Conservation (phyloP, 1,140 invertebrate species). For the Lutraria rhynchaena region DNA sequence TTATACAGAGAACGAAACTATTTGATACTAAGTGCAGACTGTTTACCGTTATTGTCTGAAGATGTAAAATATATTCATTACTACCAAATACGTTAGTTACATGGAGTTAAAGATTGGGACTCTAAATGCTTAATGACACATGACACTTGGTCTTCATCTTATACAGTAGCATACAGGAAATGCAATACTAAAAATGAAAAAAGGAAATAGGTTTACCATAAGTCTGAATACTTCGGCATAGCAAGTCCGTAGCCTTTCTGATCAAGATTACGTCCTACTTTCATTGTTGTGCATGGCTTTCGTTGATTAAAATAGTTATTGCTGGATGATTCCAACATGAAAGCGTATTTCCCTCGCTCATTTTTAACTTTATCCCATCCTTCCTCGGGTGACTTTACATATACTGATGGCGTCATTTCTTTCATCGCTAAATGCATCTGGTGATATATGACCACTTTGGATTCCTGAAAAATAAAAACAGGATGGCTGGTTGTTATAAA, state of each 20-base stretch:
- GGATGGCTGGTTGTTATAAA: too few relatives aligned
- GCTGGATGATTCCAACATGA: slow-evolving; percentile 80
- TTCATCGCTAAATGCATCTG: slow-evolving; percentile 86
- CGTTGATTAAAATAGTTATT: slow-evolving; percentile 81
- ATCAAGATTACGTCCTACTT: slow-evolving; percentile 89
- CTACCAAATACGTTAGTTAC: too few relatives aligned
- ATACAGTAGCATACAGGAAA: too few relatives aligned
- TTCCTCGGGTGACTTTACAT: slow-evolving; percentile 67
- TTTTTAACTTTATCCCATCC: slow-evolving; percentile 76
- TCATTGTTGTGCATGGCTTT: slow-evolving; percentile 95
- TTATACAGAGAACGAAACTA: too few relatives aligned
- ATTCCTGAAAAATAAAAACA: slow-evolving; percentile 86
- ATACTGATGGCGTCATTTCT: slow-evolving; percentile 82
- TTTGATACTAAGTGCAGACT: too few relatives aligned
- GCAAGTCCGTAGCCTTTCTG: slow-evolving; percentile 97
- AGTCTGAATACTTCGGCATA: slow-evolving; percentile 92
- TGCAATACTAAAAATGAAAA: too few relatives aligned
- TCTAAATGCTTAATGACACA: too few relatives aligned
- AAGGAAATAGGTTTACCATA: slow-evolving; percentile 84
- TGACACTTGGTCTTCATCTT: too few relatives aligned
- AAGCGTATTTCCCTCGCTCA: slow-evolving; percentile 85
- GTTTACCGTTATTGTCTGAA: too few relatives aligned
- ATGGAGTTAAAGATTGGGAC: too few relatives aligned
- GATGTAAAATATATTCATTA: too few relatives aligned
- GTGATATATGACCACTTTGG: slow-evolving; percentile 87